phyloP scores from a whole-genome alignment of 2,888 invertebrate genomes.

The Tetheella fluctuosa region DNA sequence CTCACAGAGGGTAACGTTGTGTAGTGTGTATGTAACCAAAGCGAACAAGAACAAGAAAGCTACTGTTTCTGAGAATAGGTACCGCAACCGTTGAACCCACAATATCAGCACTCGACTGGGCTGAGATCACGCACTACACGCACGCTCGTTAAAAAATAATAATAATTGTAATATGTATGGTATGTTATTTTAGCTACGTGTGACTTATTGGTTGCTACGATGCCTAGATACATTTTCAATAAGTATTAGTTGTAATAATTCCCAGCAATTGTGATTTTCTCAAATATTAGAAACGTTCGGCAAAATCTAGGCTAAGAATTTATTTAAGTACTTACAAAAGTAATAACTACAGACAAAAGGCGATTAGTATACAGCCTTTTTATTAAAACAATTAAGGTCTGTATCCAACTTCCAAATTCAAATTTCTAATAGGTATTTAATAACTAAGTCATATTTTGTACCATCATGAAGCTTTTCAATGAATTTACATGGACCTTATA shows the following conservation, averaged over 20 bases:
- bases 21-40: slow-evolving; percentile 26
- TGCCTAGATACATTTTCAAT: background rate
- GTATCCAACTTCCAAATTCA: too few species aligned
- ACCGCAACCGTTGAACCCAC: slow-evolving; percentile 44
- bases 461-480: background rate
- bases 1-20: slow-evolving; percentile 44
- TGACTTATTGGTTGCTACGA: slow-evolving; percentile 16
- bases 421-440: too few species aligned
- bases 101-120: slow-evolving; percentile 26
- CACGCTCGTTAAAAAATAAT: slow-evolving; percentile 39
- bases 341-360: too few species aligned
- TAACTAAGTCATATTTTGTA: background rate
- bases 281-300: background rate
- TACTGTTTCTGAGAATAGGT: slow-evolving; percentile 70
- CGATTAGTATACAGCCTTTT: too few species aligned
- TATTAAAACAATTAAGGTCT: too few species aligned
- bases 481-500: background rate
- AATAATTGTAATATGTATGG: slow-evolving; percentile 36
- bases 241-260: background rate
- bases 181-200: slow-evolving; percentile 31
- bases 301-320: background rate
- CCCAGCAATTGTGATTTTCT: background rate
- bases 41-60: slow-evolving; percentile 58
- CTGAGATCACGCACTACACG: slow-evolving; percentile 38
- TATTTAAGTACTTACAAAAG: too few species aligned